Base-by-base conservation (phyloP, 2,797 vertebrate genomes). In the Urosaurus nigricauda region DNA sequence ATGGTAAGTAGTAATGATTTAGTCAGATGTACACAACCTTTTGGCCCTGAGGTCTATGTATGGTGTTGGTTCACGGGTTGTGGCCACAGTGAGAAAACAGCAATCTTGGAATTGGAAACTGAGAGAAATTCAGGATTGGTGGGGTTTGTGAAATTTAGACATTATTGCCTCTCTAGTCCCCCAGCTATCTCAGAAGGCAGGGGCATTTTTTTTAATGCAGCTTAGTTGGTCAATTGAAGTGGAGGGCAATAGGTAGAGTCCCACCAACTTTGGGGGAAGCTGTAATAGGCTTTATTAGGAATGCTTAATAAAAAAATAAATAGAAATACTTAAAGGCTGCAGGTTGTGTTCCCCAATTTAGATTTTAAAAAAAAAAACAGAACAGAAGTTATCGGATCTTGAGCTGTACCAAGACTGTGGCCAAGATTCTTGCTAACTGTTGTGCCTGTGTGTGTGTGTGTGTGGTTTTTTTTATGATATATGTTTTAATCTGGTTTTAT, bases 1-100 rank as follows among this genome's bases (percentile, higher is more conserved):
- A 99, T 1, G 99, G 99, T 99, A 97, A 91, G 97, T 93, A 26
- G 1, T 24, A 35, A 70, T 32, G 9, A 13, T 37, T 51, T 79
- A 65, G 6, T 65, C 43, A 24, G n/a, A 56, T 16, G 7, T 63
- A 32, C 60, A 63, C 21, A 63, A 60, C 58, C 6, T 17, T 58
- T 58, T 17, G 58, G 16, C 17, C 16, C 58, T 58, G 58, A 60
- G 19, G 58, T 60, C 19, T 5, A n/a, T 56, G 78, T n/a, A 8
- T 14, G 29, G 53, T 37, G 71, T 40, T 74, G 37, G 8, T 40
- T 74, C n/a, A 74, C 5, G 35, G 37, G 16, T 12, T 74, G 71
- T 19, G 35, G 35, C 32, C 19, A 19, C 71, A 74, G 14, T 73
- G 70, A n/a, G 70, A 73, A n/a, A 73, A 73, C n/a, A 35, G 70